Percentiles rank a stretch among this genome's conserved stretches.
phyloP scores from a whole-genome alignment of 2,113 vertebrate genomes.

The Pelecanoides urinatrix region DNA sequence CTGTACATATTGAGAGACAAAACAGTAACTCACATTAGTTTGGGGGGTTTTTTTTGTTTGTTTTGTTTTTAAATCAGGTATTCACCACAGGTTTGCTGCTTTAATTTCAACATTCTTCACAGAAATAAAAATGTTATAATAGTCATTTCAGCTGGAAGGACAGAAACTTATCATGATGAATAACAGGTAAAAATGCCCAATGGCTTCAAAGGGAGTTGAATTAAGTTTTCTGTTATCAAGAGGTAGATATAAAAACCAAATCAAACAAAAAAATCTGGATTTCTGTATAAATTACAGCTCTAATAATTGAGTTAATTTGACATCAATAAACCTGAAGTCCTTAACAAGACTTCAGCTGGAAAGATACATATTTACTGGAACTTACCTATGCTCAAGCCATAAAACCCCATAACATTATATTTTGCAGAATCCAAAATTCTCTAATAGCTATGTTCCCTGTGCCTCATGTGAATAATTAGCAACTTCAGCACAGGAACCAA shows the following conservation, averaged over 20 bases:
- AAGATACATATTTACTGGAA: neutral
- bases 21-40: neutral
- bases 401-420: neutral
- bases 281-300: neutral
- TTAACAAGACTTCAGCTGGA: neutral
- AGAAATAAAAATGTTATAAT: neutral
- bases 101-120: slow-evolving; percentile 13
- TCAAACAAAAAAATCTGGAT: neutral
- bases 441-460: neutral
- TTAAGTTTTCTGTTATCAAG: neutral
- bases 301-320: neutral
- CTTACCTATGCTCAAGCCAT: neutral
- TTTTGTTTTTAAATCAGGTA: neutral
- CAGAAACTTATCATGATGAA: neutral
- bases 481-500: neutral
- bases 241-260: neutral
- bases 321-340: neutral
- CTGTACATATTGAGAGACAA: slow-evolving; percentile 63
- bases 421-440: neutral
- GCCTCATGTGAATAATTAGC: neutral
- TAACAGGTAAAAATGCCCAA: neutral
- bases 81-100: neutral
- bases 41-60: neutral
- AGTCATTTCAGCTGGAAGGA: neutral
- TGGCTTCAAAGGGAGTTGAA: neutral